Percentiles rank a stretch among this genome's conserved stretches.
Evolutionary conservation across 2,113 vertebrate genomes (phyloP).

Genomic region (Anguilla japonica): DNA sequence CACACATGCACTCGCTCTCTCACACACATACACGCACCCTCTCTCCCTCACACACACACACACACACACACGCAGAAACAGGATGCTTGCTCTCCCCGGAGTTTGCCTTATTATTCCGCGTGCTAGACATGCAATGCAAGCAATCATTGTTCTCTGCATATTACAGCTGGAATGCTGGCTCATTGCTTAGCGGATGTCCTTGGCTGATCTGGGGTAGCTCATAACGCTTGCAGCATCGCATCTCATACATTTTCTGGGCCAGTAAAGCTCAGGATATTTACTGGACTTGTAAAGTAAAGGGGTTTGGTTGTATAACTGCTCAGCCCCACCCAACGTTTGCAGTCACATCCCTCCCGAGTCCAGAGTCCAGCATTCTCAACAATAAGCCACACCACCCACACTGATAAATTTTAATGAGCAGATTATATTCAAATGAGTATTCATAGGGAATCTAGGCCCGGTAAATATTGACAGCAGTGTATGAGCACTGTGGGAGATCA

Average conservation of each 20-base stretch:
- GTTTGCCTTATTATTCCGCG: not conserved
- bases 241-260: not conserved
- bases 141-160: not conserved
- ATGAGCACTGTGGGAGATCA: not conserved
- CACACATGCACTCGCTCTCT: no score
- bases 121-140: not conserved
- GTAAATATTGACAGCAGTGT: not conserved
- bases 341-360: not conserved
- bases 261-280: not conserved
- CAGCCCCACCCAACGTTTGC: not conserved
- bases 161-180: not conserved
- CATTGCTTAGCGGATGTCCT: not conserved
- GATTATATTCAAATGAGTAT: no score
- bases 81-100: not conserved
- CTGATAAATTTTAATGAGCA: not conserved
- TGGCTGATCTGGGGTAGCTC: not conserved
- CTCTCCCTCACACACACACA: no score
- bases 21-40: no score
- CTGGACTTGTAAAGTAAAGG: not conserved
- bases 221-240: not conserved
- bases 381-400: not conserved
- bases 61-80: not conserved
- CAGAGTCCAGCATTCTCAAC: not conserved
- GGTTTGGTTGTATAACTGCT: not conserved
- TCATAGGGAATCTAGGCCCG: not conserved